Evolutionary conservation across 2,888 invertebrate species (phyloP), one percentile per base, ranked within the genome.

Genomic region (Dynastes hyllus): DNA sequence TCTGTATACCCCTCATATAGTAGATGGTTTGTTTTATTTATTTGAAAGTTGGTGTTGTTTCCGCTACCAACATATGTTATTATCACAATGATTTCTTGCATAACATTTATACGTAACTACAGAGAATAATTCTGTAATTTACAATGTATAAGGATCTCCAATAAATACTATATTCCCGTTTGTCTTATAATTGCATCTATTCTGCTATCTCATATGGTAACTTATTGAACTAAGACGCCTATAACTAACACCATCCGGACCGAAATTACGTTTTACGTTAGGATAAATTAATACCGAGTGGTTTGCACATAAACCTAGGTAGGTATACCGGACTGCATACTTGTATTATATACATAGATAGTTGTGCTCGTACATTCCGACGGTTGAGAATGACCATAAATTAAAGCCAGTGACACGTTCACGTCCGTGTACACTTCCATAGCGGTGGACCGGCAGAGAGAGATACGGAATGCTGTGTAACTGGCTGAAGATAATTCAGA

Each of bases 261-360:
- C 22, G 66, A 66, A 66, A 66, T 66, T 66, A 67, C 66, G 16
- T 66, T 66, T 16, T 37, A 37, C 66, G 66, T 67, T 67, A 67
- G 40, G 66, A 67, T 67, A 45, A 67, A 67, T 67, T 67, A 45
- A 67, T 45, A 45, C 66, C 22, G 22, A 67, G 66, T 22, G 40
- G 66, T 45, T n/a, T 45, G 45, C 45, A 40, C 66, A 67, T 67
- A 67, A 67, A 67, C 66, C 45, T 67, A 67, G 55, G 27, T 58
- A 58, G 16, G 55, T 58, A 16, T 53, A 53, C 53, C 53, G 13
- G 53, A 53, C 53, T 58, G 22, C 27, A 58, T 58, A 58, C 55
- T 58, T 58, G 55, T 58, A 58, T 22, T 58, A 22, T 22, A 22
- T 22, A 22, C 5, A 58, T 22, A 58, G 55, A 58, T 58, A 58